A percentile compares a stretch with the other conserved stretches of the same genome.
These are phyloP conservation scores for Dioctria linearis DNA, from an alignment of 2,888 invertebrate species.

Conservation along the genomic window DNA sequence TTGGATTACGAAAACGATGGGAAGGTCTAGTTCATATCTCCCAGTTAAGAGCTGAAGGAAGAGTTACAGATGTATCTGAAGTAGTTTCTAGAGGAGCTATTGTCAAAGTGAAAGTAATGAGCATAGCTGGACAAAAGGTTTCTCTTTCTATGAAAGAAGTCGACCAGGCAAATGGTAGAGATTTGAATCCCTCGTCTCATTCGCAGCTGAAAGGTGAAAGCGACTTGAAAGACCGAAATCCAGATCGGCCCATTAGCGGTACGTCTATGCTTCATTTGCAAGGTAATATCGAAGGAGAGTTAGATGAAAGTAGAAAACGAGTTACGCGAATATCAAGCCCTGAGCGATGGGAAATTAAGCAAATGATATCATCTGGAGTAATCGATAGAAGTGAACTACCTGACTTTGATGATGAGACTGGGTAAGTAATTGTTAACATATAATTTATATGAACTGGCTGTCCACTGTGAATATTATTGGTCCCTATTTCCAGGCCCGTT, in stretches of 20 bases:
- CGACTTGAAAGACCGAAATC: conserved; percentile 81
- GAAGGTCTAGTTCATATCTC: conserved; percentile 99
- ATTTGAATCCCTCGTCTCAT: conserved; percentile 90
- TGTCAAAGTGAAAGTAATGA: conserved; percentile 93
- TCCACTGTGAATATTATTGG: no score
- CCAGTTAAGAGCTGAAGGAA: conserved; percentile 90
- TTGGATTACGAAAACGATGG: conserved; percentile 89
- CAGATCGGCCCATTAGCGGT: conserved; percentile 86
- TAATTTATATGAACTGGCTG: neutral
- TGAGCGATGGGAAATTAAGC: conserved; percentile 98
- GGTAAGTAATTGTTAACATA: conserved; percentile 71
- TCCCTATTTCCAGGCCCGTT: no score
- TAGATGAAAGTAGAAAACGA: conserved; percentile 85
- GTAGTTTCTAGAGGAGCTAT: conserved; percentile 91
- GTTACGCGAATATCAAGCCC: conserved; percentile 96
- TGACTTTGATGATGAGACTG: conserved; percentile 98
- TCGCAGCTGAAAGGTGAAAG: conserved; percentile 76
- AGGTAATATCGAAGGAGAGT: conserved; percentile 80
- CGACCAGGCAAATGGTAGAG: conserved; percentile 94
- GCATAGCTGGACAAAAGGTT: conserved; percentile 94
- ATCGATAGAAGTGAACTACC: conserved; percentile 95
- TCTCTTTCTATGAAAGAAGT: conserved; percentile 99
- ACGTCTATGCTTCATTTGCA: conserved; percentile 74
- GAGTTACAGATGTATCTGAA: conserved; percentile 95
- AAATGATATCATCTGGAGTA: conserved; percentile 95